These are phyloP conservation scores for Melieria picta DNA, from an alignment of 2,888 invertebrate species.

Conservation along the genomic window DNA sequence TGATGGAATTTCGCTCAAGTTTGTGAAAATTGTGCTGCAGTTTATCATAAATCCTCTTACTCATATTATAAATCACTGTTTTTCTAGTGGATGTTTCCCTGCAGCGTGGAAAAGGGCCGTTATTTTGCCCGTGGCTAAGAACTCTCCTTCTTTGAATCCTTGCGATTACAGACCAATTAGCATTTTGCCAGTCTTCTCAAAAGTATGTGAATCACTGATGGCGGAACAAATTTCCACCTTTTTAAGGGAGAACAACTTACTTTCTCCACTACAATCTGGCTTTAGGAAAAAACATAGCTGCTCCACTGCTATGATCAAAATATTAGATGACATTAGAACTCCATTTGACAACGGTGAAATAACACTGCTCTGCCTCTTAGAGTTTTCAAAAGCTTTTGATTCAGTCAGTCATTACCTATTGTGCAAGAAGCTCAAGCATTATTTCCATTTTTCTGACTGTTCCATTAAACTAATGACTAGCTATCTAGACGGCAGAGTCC, in stretches of 20 bases:
- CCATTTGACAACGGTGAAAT: slow-evolving; percentile 13
- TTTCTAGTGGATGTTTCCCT: background rate
- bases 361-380: slow-evolving; percentile 20
- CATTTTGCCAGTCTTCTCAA: background rate
- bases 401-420: slow-evolving; percentile 1
- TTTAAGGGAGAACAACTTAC: background rate
- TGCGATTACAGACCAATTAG: slow-evolving; percentile 6
- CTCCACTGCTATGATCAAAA: slow-evolving; percentile 19
- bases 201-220: slow-evolving; percentile 11
- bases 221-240: background rate
- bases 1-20: too few species aligned
- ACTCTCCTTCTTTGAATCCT: background rate
- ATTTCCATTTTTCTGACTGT: background rate
- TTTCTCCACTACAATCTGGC: slow-evolving; percentile 14
- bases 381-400: slow-evolving; percentile 25
- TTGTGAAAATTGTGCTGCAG: too few species aligned
- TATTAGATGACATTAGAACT: slow-evolving; percentile 13
- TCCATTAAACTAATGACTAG: too few species aligned
- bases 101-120: slow-evolving; percentile 1
- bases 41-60: too few species aligned
- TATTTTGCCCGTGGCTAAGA: background rate
- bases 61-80: too few species aligned
- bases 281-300: slow-evolving; percentile 20
- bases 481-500: too few species aligned
- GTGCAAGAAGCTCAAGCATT: background rate